Conservation (phyloP, 2,888 invertebrate species). For the Allygus modestus region DNA sequence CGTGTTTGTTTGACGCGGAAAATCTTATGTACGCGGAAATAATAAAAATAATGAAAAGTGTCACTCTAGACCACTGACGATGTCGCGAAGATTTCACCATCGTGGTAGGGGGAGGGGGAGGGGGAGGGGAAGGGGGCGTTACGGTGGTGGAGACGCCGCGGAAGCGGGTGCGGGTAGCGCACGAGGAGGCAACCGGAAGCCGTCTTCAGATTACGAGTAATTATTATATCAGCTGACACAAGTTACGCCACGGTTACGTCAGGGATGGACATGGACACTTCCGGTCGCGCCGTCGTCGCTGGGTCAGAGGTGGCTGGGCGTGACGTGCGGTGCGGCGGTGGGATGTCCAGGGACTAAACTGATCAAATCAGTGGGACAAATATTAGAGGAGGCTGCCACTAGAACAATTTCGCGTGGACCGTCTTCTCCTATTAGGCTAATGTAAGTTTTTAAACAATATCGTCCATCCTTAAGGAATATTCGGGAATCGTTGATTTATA, state of each 20-base stretch:
- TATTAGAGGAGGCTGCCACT: too few species aligned
- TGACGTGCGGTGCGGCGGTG: neutral
- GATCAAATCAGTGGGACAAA: too few species aligned
- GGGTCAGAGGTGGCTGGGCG: conserved; percentile 4
- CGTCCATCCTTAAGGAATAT: too few species aligned
- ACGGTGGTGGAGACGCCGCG: conserved; percentile 1
- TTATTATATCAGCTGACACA: conserved; percentile 41
- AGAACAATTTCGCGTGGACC: too few species aligned
- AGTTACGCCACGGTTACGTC: conserved; percentile 10
- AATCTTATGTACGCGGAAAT: too few species aligned
- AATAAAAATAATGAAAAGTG: too few species aligned
- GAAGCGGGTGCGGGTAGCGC: neutral
- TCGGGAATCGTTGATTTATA: too few species aligned
- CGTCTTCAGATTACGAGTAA: neutral
- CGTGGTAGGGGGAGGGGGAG: neutral
- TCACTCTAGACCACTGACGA: too few species aligned
- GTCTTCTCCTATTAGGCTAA: too few species aligned
- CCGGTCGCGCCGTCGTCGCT: neutral
- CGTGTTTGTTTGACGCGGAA: too few species aligned
- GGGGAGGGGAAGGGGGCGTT: neutral
- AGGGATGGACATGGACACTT: neutral
- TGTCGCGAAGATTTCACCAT: neutral
- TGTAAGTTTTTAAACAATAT: too few species aligned
- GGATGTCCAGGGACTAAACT: too few species aligned
- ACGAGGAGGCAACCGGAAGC: neutral